phyloP scores from a whole-genome alignment of 1,140 invertebrate species.

The Drosophila mauritiana region DNA sequence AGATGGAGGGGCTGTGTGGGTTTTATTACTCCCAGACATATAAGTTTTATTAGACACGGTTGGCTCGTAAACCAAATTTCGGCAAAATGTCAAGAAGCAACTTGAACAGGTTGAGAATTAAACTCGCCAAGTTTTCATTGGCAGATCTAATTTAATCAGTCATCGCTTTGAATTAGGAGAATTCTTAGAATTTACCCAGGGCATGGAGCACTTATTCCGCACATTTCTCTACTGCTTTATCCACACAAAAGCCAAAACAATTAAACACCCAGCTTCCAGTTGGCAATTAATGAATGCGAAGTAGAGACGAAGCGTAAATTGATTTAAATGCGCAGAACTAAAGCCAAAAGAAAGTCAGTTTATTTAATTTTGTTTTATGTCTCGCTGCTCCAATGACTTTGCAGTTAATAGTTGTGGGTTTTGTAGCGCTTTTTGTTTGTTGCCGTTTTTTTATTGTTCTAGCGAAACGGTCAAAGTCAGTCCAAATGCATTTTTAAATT shows the following conservation, averaged over 20 bases:
- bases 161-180: background rate
- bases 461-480: slow-evolving; percentile 21
- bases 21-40: slow-evolving; percentile 56
- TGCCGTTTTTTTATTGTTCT: background rate
- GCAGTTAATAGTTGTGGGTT: background rate
- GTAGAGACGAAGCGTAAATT: slow-evolving; percentile 22
- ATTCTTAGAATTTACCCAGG: background rate
- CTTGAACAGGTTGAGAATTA: slow-evolving; percentile 28
- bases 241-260: slow-evolving; percentile 23
- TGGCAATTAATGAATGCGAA: slow-evolving; percentile 36
- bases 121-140: slow-evolving; percentile 5
- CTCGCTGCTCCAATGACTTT: background rate
- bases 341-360: slow-evolving; percentile 27
- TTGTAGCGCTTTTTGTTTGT: background rate
- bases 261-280: background rate
- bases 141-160: slow-evolving; percentile 23
- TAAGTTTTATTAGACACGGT: slow-evolving; percentile 64
- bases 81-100: slow-evolving; percentile 46
- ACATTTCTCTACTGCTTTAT: background rate
- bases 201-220: background rate
- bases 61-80: slow-evolving; percentile 55
- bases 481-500: slow-evolving; percentile 47
- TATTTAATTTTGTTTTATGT: slow-evolving; percentile 45
- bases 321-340: slow-evolving; percentile 23
- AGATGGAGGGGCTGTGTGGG: slow-evolving; percentile 18